These are phyloP conservation scores for Ophthalmolycus amberensis DNA, from an alignment of 2,113 vertebrate genomes.

Conservation along the genomic window DNA sequence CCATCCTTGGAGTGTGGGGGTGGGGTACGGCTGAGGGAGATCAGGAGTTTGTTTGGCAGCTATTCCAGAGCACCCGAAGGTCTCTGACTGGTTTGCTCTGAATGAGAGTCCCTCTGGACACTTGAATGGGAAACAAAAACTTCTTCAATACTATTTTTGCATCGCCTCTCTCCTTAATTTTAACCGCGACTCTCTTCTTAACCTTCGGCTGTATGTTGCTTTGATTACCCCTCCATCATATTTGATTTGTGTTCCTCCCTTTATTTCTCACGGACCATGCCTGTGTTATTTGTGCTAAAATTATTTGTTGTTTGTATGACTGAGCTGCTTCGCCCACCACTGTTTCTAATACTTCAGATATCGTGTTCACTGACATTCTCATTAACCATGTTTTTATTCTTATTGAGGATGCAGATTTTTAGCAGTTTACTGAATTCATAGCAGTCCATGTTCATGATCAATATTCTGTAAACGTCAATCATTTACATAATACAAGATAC, in stretches of 20 bases:
- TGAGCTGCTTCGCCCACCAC: background rate
- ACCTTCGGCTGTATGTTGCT: background rate
- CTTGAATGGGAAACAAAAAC: slow-evolving; percentile 20
- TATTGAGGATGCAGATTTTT: background rate
- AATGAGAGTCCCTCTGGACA: slow-evolving; percentile 38
- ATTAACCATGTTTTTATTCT: background rate
- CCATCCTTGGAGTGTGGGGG: slow-evolving; percentile 70
- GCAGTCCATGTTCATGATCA: background rate
- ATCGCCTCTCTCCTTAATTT: background rate
- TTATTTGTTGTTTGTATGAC: slow-evolving; percentile 10
- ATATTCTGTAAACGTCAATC: too few relatives aligned
- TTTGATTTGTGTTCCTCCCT: background rate
- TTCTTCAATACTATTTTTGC: background rate
- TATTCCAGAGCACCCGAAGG: slow-evolving; percentile 61
- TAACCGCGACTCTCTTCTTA: background rate
- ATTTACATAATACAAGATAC: background rate
- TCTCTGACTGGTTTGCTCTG: slow-evolving; percentile 51
- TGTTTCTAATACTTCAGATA: slow-evolving; percentile 3
- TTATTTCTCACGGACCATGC: slow-evolving; percentile 28
- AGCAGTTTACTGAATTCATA: background rate
- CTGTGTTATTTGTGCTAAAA: slow-evolving; percentile 17
- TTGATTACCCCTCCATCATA: slow-evolving; percentile 14
- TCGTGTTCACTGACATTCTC: background rate
- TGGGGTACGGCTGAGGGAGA: slow-evolving; percentile 60
- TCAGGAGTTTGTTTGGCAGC: slow-evolving; percentile 63